phyloP scores from a whole-genome alignment of 2,113 vertebrate species.

The Zosterops pallidus region DNA sequence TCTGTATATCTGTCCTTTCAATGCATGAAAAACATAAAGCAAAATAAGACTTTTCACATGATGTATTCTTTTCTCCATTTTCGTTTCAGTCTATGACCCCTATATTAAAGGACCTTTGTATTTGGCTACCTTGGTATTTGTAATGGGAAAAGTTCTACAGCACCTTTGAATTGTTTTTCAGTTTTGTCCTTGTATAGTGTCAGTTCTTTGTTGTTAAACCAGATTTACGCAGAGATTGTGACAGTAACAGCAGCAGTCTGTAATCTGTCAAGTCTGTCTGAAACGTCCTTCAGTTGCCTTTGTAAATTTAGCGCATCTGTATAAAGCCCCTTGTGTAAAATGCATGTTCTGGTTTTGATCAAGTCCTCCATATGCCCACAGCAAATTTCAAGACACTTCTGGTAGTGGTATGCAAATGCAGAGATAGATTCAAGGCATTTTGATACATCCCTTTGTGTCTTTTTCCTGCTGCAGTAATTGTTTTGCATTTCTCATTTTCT shows the following conservation, averaged over 20 bases:
- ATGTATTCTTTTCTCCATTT: background rate
- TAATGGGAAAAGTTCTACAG: background rate
- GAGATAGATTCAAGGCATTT: background rate
- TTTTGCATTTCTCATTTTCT: slow-evolving; percentile 33
- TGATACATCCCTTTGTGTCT: background rate
- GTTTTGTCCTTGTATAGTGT: slow-evolving; percentile 40
- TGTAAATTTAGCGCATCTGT: slow-evolving; percentile 31
- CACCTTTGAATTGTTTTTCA: background rate
- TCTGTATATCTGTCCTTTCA: background rate
- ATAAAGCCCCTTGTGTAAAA: slow-evolving; percentile 35
- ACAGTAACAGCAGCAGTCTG: slow-evolving; percentile 42
- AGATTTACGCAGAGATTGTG: slow-evolving; percentile 46
- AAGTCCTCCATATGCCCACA: slow-evolving; percentile 3
- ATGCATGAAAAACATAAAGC: background rate
- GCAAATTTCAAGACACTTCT: slow-evolving; percentile 29
- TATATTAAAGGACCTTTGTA: background rate
- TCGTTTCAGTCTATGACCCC: background rate
- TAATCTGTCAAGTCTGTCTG: slow-evolving; percentile 54
- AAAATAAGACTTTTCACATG: background rate
- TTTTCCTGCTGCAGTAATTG: slow-evolving; percentile 24
- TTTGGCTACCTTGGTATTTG: background rate
- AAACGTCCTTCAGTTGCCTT: slow-evolving; percentile 46
- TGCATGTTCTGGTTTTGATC: slow-evolving; percentile 16
- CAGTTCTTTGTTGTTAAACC: slow-evolving; percentile 44
- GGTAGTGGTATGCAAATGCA: slow-evolving; percentile 13